Base-by-base conservation (phyloP, 1,140 invertebrate species). In the Rhopalosiphum padi region DNA sequence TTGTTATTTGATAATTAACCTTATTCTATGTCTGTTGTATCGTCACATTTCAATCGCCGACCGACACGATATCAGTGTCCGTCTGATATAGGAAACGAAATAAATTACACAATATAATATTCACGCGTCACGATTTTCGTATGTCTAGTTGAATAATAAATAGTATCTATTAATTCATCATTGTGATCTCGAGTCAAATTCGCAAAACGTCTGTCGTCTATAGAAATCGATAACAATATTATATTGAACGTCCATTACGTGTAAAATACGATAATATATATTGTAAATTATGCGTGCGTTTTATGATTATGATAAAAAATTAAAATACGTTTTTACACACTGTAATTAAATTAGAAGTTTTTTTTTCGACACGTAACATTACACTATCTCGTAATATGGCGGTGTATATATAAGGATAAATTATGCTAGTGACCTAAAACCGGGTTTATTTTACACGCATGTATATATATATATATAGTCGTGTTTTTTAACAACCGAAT, bases 381-480 rank as follows among this genome's bases (percentile, higher is more conserved):
- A 83, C 22, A 41, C 37, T 35, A 86, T 86, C 83, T 46, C 41
- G 41, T 86, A 43, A 86, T 46, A 86, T 41, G 41, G 23, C 25
- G 41, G 1, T 86, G 37, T 43, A 43, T 41, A 30, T 41, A 86
- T 43, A 46, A 43, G 23, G 22, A 86, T 46, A 25, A 83, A 37
- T 83, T 83, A 86, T 43, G 83, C 83, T 43, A 6, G 37, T 43
- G 83, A 86, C 83, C 83, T 86, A 86, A 86, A 86, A 86, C 41
- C 4, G 41, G 25, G 41, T 86, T 43, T 43, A 30, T 46, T 86
- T 46, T 86, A 46, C 83, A 43, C 25, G 83, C 60, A n/a, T 68
- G 25, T 55, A 55, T 7, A 53, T n/a, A n/a, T 30, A n/a, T 37
- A 53, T 23, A 55, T 41, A 25, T 23, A 25, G 41, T 86, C 30